Percentiles rank a stretch among this genome's conserved stretches.
Evolutionary conservation across 2,113 vertebrate genomes (phyloP).

Genomic region (western clawed frog (Xenopus tropicalis)): DNA sequence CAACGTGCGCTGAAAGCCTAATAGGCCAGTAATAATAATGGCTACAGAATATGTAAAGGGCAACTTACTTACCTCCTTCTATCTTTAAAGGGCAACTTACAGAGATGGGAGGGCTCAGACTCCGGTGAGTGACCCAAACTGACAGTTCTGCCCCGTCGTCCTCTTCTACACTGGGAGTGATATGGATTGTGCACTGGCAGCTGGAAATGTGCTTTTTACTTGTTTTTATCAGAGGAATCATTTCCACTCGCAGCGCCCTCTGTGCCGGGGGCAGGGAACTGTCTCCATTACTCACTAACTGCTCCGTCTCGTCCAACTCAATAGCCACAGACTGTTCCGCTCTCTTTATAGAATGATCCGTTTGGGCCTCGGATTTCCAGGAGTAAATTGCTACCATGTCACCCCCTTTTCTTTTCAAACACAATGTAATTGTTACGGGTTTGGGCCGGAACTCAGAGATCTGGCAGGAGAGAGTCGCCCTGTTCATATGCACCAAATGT

Average conservation of each 20-base stretch:
- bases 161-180: neutral
- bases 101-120: neutral
- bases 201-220: neutral
- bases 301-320: neutral
- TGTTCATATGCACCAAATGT: conserved; percentile 28
- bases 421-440: neutral
- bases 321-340: no score
- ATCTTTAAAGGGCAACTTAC: neutral
- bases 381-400: conserved; percentile 1
- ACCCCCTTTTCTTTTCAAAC: neutral
- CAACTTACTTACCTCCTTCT: conserved; percentile 4
- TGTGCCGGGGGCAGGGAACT: no score
- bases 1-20: no score
- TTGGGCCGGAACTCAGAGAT: conserved; percentile 31
- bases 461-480: neutral
- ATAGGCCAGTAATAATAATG: no score
- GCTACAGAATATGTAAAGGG: no score
- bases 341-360: neutral
- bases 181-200: neutral
- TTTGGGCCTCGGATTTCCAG: neutral
- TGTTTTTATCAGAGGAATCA: neutral
- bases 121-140: neutral
- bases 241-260: neutral
- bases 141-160: neutral
- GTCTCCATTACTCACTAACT: neutral